Evolutionary conservation across 2,113 vertebrate genomes (phyloP).

Genomic region (Vidua chalybeata): DNA sequence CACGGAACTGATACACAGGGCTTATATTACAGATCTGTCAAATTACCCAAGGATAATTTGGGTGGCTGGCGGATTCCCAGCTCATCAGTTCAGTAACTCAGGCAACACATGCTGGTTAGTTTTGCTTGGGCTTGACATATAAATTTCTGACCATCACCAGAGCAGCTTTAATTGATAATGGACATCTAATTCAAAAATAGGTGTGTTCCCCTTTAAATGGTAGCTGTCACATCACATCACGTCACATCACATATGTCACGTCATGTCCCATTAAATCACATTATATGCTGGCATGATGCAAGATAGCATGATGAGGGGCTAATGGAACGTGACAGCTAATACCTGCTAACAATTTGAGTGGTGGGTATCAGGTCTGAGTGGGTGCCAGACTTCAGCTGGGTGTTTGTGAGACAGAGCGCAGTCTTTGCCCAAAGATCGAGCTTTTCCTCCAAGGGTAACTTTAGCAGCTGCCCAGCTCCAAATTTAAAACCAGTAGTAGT

Average conservation of each 20-base stretch:
- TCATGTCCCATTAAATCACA: slow-evolving; percentile 64
- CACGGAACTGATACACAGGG: slow-evolving; percentile 15
- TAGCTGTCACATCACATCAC: slow-evolving; percentile 59
- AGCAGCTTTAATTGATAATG: slow-evolving; percentile 60
- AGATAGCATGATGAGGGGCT: slow-evolving; percentile 26
- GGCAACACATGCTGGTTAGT: slow-evolving; percentile 5
- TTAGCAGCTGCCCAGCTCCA: not conserved
- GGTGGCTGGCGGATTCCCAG: slow-evolving; percentile 41
- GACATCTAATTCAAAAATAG: slow-evolving; percentile 54
- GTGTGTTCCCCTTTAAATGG: slow-evolving; percentile 62
- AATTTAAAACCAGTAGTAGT: not conserved
- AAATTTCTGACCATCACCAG: slow-evolving; percentile 45
- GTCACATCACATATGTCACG: slow-evolving; percentile 53
- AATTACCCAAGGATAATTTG: slow-evolving; percentile 50
- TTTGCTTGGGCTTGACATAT: slow-evolving; percentile 14
- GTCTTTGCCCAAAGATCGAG: not conserved
- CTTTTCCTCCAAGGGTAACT: not conserved
- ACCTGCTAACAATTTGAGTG: slow-evolving; percentile 58
- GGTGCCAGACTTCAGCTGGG: not conserved
- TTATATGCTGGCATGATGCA: slow-evolving; percentile 59
- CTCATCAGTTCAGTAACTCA: slow-evolving; percentile 31
- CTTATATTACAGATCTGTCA: slow-evolving; percentile 62
- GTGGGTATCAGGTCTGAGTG: not conserved
- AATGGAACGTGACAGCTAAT: slow-evolving; percentile 59
- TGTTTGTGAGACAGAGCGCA: not conserved